Evolutionary conservation across 2,113 vertebrate species (phyloP).

Genomic region (Lethenteron camtschaticum): DNA sequence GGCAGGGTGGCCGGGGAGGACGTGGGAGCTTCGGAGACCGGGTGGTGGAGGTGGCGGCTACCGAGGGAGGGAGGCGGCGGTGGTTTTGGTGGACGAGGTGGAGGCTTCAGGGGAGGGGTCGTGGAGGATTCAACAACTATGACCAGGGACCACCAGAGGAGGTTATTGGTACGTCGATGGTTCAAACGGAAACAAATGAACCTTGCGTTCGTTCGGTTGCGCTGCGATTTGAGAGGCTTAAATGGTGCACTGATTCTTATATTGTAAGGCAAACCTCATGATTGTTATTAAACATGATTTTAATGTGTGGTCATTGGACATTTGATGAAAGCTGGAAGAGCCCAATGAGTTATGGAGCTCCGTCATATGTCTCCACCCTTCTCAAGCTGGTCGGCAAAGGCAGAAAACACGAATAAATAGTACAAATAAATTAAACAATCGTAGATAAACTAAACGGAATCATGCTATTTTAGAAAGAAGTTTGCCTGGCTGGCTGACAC

Average conservation of each 20-base stretch:
- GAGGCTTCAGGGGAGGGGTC: slow-evolving; percentile 20
- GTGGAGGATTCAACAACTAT: slow-evolving; percentile 55
- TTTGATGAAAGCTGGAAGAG: background rate
- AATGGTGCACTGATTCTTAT: background rate
- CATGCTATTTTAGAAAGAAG: no score
- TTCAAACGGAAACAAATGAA: no score
- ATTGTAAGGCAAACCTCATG: background rate
- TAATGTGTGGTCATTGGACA: background rate
- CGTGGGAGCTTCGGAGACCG: no score
- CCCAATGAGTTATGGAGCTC: background rate
- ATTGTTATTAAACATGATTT: background rate
- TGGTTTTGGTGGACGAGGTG: slow-evolving; percentile 15
- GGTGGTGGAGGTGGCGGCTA: background rate
- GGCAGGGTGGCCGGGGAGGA: no score
- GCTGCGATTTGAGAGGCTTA: background rate
- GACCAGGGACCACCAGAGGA: slow-evolving; percentile 79
- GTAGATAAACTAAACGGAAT: no score
- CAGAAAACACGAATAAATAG: no score
- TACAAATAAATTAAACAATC: no score
- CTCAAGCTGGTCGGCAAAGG: no score
- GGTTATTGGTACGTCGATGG: slow-evolving; percentile 49
- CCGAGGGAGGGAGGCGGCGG: slow-evolving; percentile 12
- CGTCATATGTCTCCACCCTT: no score
- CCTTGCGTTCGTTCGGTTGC: no score
- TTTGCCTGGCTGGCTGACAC: no score